Evolutionary conservation across 2,888 invertebrate species (phyloP).

Genomic region (Neoscelio sp.): DNA sequence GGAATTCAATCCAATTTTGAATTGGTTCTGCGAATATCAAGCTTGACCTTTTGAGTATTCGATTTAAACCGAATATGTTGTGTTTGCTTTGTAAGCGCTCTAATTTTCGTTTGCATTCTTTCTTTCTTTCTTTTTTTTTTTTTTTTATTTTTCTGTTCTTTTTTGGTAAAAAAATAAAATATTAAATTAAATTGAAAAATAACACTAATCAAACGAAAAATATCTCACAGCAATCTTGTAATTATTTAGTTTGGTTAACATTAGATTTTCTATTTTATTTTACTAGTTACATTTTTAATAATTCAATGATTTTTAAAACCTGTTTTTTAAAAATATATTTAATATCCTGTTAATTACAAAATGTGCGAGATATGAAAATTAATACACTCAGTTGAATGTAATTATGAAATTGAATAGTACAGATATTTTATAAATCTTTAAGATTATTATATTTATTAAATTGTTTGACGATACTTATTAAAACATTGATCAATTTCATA

Average conservation of each 20-base stretch:
- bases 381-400: no score
- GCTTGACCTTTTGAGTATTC: neutral
- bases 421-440: neutral
- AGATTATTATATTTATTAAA: neutral
- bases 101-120: constrained; percentile 48
- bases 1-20: constrained; percentile 25
- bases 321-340: neutral
- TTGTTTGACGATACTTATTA: neutral
- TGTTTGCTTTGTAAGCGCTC: constrained; percentile 1
- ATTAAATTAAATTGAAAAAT: constrained; percentile 16
- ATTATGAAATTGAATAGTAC: no score
- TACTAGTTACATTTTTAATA: no score
- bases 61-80: constrained; percentile 27
- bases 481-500: neutral
- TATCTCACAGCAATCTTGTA: neutral
- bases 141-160: constrained; percentile 48
- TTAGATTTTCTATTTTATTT: no score
- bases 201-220: neutral
- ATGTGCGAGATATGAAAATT: neutral
- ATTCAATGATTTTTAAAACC: no score
- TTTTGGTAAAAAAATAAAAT: constrained; percentile 66
- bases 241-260: no score
- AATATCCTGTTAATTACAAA: constrained; percentile 3
- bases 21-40: constrained; percentile 2
- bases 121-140: constrained; percentile 62